Evolutionary conservation across 1,140 invertebrate species (phyloP).

Genomic region (Solenopsis invicta): DNA sequence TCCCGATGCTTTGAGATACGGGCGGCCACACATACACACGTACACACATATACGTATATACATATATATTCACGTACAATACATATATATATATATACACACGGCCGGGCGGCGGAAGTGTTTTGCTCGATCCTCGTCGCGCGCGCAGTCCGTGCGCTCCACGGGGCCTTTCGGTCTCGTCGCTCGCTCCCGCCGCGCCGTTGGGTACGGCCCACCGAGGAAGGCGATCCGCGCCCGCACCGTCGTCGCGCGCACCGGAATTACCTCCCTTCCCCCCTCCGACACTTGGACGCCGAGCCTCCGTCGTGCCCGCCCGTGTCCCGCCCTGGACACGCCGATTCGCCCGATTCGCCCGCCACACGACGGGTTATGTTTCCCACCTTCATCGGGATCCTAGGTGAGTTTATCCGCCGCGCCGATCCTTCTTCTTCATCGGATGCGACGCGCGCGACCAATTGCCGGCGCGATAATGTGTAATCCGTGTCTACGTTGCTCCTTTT

Average conservation of each 20-base stretch:
- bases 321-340: conserved; percentile 69
- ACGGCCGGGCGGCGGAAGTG: conserved; percentile 57
- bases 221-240: conserved; percentile 22
- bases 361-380: conserved; percentile 91
- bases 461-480: background rate
- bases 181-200: background rate
- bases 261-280: background rate
- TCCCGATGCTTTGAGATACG: conserved; percentile 66
- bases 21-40: background rate
- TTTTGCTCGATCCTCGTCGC: conserved; percentile 61
- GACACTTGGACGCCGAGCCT: conserved; percentile 23
- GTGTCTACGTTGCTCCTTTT: background rate
- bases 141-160: too few relatives aligned
- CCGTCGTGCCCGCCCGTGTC: conserved; percentile 34
- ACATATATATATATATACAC: conserved; percentile 4
- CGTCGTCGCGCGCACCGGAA: background rate
- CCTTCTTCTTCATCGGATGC: background rate
- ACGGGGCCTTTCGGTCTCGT: conserved; percentile 22
- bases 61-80: background rate
- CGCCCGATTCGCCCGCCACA: conserved; percentile 79
- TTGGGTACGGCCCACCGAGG: conserved; percentile 41
- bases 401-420: conserved; percentile 76
- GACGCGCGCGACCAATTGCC: conserved; percentile 5
- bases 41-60: background rate
- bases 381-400: conserved; percentile 91